Conservation (phyloP, 2,888 invertebrate genomes). For the Eumacrocentrus americanus region DNA sequence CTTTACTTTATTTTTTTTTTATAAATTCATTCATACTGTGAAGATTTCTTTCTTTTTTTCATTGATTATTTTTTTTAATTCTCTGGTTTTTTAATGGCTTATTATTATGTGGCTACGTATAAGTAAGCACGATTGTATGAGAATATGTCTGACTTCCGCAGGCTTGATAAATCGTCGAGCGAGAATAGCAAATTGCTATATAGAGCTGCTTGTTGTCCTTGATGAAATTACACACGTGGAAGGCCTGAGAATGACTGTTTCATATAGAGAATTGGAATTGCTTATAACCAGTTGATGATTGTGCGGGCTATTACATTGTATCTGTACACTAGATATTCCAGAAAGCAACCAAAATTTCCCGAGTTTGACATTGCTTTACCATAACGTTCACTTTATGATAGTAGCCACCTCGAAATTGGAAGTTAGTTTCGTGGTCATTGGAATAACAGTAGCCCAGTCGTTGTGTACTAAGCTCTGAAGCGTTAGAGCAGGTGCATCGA, state of each 20-base stretch:
- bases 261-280: not conserved
- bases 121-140: not conserved
- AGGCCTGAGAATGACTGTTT: not conserved
- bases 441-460: not conserved
- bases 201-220: slow-evolving; percentile 1
- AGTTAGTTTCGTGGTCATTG: not conserved
- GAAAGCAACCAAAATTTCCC: not conserved
- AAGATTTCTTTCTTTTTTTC: too few relatives aligned
- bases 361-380: not conserved
- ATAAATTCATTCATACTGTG: not conserved
- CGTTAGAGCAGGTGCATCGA: not conserved
- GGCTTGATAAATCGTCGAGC: not conserved
- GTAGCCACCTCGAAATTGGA: not conserved
- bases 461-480: not conserved
- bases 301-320: not conserved
- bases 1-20: not conserved
- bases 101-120: too few relatives aligned
- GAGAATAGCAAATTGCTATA: not conserved
- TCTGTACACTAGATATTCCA: not conserved
- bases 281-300: not conserved
- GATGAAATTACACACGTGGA: slow-evolving; percentile 1
- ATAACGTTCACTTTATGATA: not conserved
- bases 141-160: not conserved
- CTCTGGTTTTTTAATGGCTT: not conserved
- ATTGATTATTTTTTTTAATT: not conserved